These are phyloP conservation scores for Eurystomus glaucurus DNA, from an alignment of 2,797 vertebrate genomes.

Conservation along the genomic window DNA sequence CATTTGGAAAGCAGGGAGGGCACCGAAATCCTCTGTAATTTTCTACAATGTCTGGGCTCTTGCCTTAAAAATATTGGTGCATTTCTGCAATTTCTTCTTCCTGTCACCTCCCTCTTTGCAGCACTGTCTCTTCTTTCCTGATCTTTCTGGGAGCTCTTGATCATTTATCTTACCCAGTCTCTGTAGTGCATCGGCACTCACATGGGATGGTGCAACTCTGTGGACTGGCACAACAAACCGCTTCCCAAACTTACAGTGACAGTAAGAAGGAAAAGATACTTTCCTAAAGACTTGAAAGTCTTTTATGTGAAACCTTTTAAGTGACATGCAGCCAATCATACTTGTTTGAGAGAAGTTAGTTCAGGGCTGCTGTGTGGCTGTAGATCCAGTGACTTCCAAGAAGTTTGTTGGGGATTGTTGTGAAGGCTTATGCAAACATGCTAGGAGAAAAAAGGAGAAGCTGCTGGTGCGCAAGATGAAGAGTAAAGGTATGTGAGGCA, in stretches of 20 bases:
- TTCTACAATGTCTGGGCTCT: not conserved
- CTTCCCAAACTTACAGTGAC: not conserved
- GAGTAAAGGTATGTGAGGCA: not conserved
- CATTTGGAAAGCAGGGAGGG: not conserved
- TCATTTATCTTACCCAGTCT: not conserved
- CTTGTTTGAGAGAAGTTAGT: not conserved
- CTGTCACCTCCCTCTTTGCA: not conserved
- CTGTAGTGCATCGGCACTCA: rapidly evolving
- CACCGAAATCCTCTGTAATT: not conserved
- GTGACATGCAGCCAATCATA: not conserved
- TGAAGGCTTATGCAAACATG: not conserved
- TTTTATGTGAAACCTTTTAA: not conserved
- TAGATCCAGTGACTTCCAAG: not conserved
- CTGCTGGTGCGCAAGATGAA: not conserved
- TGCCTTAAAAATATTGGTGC: not conserved
- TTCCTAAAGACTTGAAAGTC: not conserved
- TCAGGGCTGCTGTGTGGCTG: not conserved
- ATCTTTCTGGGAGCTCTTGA: not conserved
- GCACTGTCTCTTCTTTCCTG: not conserved
- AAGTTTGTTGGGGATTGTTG: not conserved
- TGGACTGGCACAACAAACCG: not conserved
- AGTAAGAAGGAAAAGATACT: not conserved
- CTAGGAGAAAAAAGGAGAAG: not conserved
- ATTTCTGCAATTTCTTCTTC: not conserved
- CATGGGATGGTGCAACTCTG: not conserved